These are phyloP conservation scores for Scolanthus callimorphus DNA, from an alignment of 92 coral and sea anemone genomes.

Conservation along the genomic window DNA sequence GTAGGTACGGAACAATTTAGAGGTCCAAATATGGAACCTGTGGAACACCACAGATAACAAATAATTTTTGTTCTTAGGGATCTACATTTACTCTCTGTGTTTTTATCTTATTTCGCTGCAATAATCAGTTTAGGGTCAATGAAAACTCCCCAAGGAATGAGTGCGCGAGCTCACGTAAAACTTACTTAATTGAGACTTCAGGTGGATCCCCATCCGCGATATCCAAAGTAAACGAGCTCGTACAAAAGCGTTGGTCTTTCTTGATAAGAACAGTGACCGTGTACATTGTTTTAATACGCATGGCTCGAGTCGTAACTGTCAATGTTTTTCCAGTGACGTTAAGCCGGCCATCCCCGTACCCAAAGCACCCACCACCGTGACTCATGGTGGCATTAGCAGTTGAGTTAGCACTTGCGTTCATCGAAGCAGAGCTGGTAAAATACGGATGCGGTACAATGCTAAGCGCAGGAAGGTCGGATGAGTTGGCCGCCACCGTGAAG, in stretches of 20 bases:
- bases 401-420: conserved; percentile 11
- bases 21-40: too few species aligned
- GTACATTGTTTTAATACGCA: conserved; percentile 14
- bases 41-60: too few species aligned
- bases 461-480: conserved; percentile 21
- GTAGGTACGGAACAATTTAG: too few species aligned
- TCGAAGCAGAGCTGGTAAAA: background rate
- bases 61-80: too few species aligned
- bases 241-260: conserved; percentile 47
- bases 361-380: conserved; percentile 49
- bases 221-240: conserved; percentile 16
- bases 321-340: conserved; percentile 8
- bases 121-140: too few species aligned
- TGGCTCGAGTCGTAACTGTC: conserved; percentile 32
- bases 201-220: conserved; percentile 65
- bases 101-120: too few species aligned
- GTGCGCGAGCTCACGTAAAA: too few species aligned
- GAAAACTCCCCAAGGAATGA: too few species aligned
- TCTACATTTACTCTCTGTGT: too few species aligned
- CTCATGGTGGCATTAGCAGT: conserved; percentile 9
- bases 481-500: conserved; percentile 15
- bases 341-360: conserved; percentile 63
- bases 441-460: conserved; percentile 23
- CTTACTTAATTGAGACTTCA: too few species aligned
- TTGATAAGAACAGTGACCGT: conserved; percentile 19